Evolutionary conservation across 2,888 invertebrate species (phyloP), one percentile per base, ranked within the genome.

Genomic region (Mesorhabditis sp.): DNA sequence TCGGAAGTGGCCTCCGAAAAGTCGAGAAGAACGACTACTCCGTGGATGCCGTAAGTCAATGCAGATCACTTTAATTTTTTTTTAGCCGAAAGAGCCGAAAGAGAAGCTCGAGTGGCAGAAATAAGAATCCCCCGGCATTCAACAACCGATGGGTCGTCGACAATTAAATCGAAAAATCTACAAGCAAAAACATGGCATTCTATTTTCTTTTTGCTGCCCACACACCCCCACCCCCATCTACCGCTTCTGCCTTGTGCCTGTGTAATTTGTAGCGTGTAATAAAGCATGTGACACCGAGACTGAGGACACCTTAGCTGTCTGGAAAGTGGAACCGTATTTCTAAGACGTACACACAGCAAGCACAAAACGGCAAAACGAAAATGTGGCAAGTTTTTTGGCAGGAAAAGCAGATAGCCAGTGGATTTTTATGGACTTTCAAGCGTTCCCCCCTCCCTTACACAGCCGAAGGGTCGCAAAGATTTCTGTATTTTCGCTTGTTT

Each of bases 21-120:
- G 76, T 85, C 75, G 84, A 85, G 69, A 81, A 81, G 74, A 81
- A 83, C 72, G 78, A 84, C 70, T 81, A 79, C 72, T 77, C 80
- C 45, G 45, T 85, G 64, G 82, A 82, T 67, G 84, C 79, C 68
- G 80, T 71, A 71, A 61, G 74, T 65, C 15, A 13, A 13, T 43
- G 2, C 58, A n/a, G n/a, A 50, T n/a, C n/a, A 50, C 2, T 50
- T n/a, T 50, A 50, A 50, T 2, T 50, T 13, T 50, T 50, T 50
- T n/a, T 50, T n/a, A 50, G n/a, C 58, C 7, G 58, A n/a, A 50
- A 50, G 58, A 50, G 58, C 7, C 7, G 58, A 10, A 50, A 2
- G n/a, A 50, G 58, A 50, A 50, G 58, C 10, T n/a, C 58, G 58
- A 50, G 7, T 50, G 58, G 58, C 10, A 10, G 58, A 50, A 50